A percentile compares a stretch with the other conserved stretches of the same genome.
phyloP scores from a whole-genome alignment of 2,113 vertebrate genomes.

The Alethe castanea region DNA sequence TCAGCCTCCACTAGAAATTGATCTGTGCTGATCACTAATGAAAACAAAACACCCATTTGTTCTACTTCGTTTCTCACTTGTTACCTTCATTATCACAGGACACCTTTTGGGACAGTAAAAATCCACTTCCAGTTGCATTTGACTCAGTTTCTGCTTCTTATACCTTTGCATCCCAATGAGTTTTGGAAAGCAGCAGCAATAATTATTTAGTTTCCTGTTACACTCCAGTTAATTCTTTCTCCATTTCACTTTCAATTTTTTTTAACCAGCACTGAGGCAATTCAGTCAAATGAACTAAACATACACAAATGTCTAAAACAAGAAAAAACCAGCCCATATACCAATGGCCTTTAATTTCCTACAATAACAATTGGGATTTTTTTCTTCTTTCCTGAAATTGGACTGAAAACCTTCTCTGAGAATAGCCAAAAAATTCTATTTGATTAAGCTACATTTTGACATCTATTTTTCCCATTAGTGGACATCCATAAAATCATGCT shows the following conservation, averaged over 20 bases:
- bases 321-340: neutral
- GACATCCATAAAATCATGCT: neutral
- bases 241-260: neutral
- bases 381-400: neutral
- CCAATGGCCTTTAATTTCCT: neutral
- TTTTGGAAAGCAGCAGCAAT: neutral
- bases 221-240: neutral
- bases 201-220: neutral
- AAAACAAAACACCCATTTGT: neutral
- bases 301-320: neutral
- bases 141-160: neutral
- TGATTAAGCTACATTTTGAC: neutral
- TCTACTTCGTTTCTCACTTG: neutral
- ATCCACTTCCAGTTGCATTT: neutral
- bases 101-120: neutral
- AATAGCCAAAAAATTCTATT: neutral
- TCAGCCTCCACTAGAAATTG: neutral
- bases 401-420: neutral
- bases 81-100: neutral
- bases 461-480: neutral
- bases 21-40: neutral
- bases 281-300: neutral
- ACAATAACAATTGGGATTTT: rapidly evolving
- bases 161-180: neutral
- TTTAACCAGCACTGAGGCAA: neutral